Evolutionary conservation across 1,140 invertebrate species (phyloP).

Genomic region (Hermetia illucens): DNA sequence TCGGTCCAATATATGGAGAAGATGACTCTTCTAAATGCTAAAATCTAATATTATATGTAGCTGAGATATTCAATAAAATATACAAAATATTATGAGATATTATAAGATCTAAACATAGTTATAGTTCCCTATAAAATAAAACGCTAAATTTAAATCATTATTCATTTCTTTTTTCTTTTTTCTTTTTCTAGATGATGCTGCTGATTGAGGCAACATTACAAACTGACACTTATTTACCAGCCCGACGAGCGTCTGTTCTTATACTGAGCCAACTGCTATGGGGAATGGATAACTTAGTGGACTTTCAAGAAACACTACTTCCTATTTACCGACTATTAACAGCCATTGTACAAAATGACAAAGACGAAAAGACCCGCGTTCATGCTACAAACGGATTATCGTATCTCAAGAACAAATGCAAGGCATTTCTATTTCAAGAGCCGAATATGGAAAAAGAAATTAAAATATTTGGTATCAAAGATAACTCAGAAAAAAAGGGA

Average conservation of each 20-base stretch:
- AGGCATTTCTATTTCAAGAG: slow-evolving; percentile 39
- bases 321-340: slow-evolving; percentile 51
- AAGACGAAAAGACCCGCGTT: slow-evolving; percentile 46
- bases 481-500: slow-evolving; percentile 4
- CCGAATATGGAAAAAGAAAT: slow-evolving; percentile 43
- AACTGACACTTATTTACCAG: slow-evolving; percentile 44
- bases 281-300: slow-evolving; percentile 47
- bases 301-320: slow-evolving; percentile 43
- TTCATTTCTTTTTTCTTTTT: too few species aligned
- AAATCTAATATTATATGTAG: too few species aligned
- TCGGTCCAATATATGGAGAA: too few species aligned
- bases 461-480: slow-evolving; percentile 29
- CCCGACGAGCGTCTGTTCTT: slow-evolving; percentile 54
- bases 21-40: too few species aligned
- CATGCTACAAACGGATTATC: slow-evolving; percentile 56
- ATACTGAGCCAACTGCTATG: slow-evolving; percentile 50
- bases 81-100: too few species aligned
- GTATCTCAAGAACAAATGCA: slow-evolving; percentile 49
- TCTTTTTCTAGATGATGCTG: slow-evolving; percentile 40
- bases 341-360: slow-evolving; percentile 40
- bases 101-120: too few species aligned
- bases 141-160: too few species aligned
- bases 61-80: too few species aligned
- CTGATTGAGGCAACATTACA: slow-evolving; percentile 45
- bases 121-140: too few species aligned